Evolutionary conservation across 2,113 vertebrate species (phyloP), one percentile per base, ranked within the genome.

Genomic region (Pollimyrus isidori): DNA sequence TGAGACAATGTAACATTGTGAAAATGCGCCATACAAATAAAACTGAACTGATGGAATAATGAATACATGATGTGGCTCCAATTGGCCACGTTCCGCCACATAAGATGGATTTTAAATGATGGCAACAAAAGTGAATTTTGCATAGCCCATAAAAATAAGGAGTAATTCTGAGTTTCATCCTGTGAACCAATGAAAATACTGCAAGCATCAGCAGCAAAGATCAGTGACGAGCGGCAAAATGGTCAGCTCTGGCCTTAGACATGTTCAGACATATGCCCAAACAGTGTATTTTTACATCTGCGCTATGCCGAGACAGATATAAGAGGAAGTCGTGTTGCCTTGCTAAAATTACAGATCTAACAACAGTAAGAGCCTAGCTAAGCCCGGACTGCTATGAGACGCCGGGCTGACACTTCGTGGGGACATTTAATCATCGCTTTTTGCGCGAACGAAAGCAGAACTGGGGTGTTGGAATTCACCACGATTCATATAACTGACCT

Each of bases 261-360:
- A 15, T 88, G 92, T 91, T 91, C 92, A 91, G 93, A 93, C 93
- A 92, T 89, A 91, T 87, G 90, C 91, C 91, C 69, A 91, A 88
- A 93, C 92, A 88, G 92, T 91, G 91, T 93, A 94, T 95, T 94
- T 94, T 93, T 92, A 94, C 92, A 93, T 86, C 91, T 0, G 15
- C 89, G 92, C 93, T 92, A 93, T 93, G 93, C 92, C 42, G 45
- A 90, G 91, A 89, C 91, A 91, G 92, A 93, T 92, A 92, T 92
- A 94, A 93, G 91, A 92, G 90, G 85, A 91, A 88, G 91, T 90
- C 62, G 83, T 82, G 17, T 90, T 52, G 58, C 90, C 91, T 90
- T 90, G 35, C 94, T 94, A 92, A 90, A 90, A 91, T 95, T 93
- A 94, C 52, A 30, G 84, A 26, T 50, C 84, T 91, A 88, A 62